Conservation (phyloP, 2,797 vertebrate genomes). For the Cyclopterus lumpus region DNA sequence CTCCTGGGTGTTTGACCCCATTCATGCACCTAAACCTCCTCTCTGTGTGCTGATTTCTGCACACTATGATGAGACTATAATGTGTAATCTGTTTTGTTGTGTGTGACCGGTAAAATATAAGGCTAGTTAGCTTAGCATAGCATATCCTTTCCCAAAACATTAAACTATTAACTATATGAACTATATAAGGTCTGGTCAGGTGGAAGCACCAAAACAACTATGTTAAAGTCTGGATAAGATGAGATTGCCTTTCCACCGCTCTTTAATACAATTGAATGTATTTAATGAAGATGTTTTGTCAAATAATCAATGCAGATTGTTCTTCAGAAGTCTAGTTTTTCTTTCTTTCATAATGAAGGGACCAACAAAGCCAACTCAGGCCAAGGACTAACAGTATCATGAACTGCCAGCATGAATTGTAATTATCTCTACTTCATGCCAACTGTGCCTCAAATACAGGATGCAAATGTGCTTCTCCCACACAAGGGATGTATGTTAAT, state of each 20-base stretch:
- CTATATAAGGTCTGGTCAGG: not conserved
- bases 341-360: not conserved
- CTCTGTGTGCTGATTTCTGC: not conserved
- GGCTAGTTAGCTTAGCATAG: conserved; percentile 7
- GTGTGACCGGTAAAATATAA: not conserved
- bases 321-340: not conserved
- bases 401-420: not conserved
- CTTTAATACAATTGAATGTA: not conserved
- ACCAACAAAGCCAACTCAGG: not conserved
- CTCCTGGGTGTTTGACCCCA: not conserved
- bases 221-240: not conserved
- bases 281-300: not conserved
- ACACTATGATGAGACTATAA: not conserved
- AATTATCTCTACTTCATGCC: conserved; percentile 3
- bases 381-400: not conserved
- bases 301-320: not conserved
- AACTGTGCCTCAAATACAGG: not conserved
- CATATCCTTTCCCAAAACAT: not conserved
- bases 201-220: not conserved
- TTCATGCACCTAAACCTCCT: not conserved
- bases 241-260: not conserved
- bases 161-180: not conserved
- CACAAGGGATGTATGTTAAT: conserved; percentile 31
- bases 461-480: not conserved
- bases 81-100: too few relatives aligned